These are phyloP conservation scores for Carcina quercana DNA, from an alignment of 2,888 invertebrate genomes.

Conservation along the genomic window DNA sequence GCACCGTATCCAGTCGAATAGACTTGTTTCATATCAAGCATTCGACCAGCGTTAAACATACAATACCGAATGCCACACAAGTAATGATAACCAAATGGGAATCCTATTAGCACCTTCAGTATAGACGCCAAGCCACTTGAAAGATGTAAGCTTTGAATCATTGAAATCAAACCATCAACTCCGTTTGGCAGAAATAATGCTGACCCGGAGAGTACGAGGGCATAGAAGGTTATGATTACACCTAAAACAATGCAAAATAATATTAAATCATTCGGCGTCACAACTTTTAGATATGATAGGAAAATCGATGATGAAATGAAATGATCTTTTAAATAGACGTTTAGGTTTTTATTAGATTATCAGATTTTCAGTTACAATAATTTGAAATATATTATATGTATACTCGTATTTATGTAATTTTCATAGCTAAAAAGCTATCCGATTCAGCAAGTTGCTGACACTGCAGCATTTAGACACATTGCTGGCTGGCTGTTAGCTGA, in stretches of 20 bases:
- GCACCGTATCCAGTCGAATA: slow-evolving; percentile 24
- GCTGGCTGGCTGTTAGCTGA: too few relatives aligned
- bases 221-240: slow-evolving; percentile 28
- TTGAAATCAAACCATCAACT: slow-evolving; percentile 42
- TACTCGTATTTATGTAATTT: neutral
- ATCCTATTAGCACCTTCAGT: slow-evolving; percentile 37
- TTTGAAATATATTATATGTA: neutral
- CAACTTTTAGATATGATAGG: too few relatives aligned
- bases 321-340: too few relatives aligned
- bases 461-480: too few relatives aligned
- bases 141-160: slow-evolving; percentile 49
- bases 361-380: neutral
- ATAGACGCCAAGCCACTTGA: slow-evolving; percentile 23
- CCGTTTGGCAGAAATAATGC: slow-evolving; percentile 48
- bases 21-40: slow-evolving; percentile 30
- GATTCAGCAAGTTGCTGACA: too few relatives aligned
- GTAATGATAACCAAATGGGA: slow-evolving; percentile 48
- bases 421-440: neutral
- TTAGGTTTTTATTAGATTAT: neutral
- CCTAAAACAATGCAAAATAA: slow-evolving; percentile 32
- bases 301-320: too few relatives aligned
- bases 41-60: slow-evolving; percentile 37
- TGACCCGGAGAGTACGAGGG: slow-evolving; percentile 33
- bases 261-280: neutral
- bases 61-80: slow-evolving; percentile 45